A percentile compares a stretch with the other conserved stretches of the same genome.
These are phyloP conservation scores for Melanotaenia duboulayi DNA, from an alignment of 2,113 vertebrate genomes.

Conservation along the genomic window DNA sequence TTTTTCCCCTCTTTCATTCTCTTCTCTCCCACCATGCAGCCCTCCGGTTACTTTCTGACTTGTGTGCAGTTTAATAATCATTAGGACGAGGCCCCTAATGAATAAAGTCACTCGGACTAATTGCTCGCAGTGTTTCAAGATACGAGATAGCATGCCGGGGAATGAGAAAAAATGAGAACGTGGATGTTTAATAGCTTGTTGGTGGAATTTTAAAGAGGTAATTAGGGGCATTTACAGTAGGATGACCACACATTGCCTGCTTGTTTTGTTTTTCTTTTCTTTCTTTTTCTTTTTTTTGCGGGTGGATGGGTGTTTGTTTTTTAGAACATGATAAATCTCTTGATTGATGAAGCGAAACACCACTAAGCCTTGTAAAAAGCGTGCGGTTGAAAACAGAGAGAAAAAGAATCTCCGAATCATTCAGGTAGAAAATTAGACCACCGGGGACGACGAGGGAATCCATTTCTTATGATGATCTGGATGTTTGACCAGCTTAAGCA, in stretches of 20 bases:
- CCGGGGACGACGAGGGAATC: neutral
- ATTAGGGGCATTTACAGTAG: conserved; percentile 75
- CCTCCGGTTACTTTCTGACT: conserved; percentile 71
- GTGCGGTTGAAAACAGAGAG: conserved; percentile 19
- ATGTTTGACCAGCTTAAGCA: conserved; percentile 42
- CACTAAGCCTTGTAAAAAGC: conserved; percentile 31
- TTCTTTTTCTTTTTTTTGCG: conserved; percentile 29
- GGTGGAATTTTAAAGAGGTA: conserved; percentile 76
- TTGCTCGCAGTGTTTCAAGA: conserved; percentile 79
- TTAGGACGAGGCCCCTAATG: conserved; percentile 77
- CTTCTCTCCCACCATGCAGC: conserved; percentile 48
- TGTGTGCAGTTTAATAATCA: conserved; percentile 82
- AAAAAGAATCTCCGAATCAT: conserved; percentile 53
- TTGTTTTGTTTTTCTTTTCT: conserved; percentile 52
- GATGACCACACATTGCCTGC: conserved; percentile 69
- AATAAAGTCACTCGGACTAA: conserved; percentile 83
- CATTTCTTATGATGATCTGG: conserved; percentile 30
- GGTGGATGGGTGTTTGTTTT: conserved; percentile 30
- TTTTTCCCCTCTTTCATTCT: conserved; percentile 1
- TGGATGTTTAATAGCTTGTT: conserved; percentile 71
- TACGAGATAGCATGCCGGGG: conserved; percentile 49
- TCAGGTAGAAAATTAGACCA: conserved; percentile 63
- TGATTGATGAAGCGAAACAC: conserved; percentile 60
- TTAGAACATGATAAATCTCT: conserved; percentile 74
- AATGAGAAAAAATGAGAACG: conserved; percentile 66